Evolutionary conservation across 1,140 invertebrate genomes (phyloP).

Genomic region (Eurytemora carolleeae): DNA sequence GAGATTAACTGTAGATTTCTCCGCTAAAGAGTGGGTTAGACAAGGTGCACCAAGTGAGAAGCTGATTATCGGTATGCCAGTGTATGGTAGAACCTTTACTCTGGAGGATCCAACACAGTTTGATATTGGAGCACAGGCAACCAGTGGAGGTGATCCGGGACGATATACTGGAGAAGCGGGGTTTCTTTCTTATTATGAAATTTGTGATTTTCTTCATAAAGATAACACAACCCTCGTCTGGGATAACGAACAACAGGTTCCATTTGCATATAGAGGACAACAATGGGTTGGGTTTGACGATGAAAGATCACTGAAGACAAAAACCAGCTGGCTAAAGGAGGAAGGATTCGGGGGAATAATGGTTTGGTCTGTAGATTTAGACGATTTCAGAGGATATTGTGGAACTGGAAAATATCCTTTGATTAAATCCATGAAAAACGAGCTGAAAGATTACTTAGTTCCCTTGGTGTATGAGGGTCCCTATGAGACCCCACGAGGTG

Average conservation of each 20-base stretch:
- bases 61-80: slow-evolving; percentile 70
- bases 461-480: slow-evolving; percentile 66
- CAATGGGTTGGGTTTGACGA: slow-evolving; percentile 95
- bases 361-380: slow-evolving; percentile 92
- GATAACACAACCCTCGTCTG: slow-evolving; percentile 82
- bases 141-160: slow-evolving; percentile 52
- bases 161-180: slow-evolving; percentile 69
- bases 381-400: slow-evolving; percentile 71
- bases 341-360: slow-evolving; percentile 87
- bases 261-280: slow-evolving; percentile 69
- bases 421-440: slow-evolving; percentile 62
- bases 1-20: slow-evolving; percentile 73
- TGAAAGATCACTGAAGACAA: slow-evolving; percentile 70
- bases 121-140: slow-evolving; percentile 75
- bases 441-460: slow-evolving; percentile 59
- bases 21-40: slow-evolving; percentile 74
- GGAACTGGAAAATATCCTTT: slow-evolving; percentile 77
- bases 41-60: slow-evolving; percentile 87
- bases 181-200: slow-evolving; percentile 82
- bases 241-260: slow-evolving; percentile 88
- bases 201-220: slow-evolving; percentile 72
- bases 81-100: slow-evolving; percentile 82
- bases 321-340: slow-evolving; percentile 83
- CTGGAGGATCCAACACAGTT: slow-evolving; percentile 67
- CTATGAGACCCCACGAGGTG: slow-evolving; percentile 41